Conservation (phyloP, 2,888 invertebrate genomes). For the Trachelus stipa region DNA sequence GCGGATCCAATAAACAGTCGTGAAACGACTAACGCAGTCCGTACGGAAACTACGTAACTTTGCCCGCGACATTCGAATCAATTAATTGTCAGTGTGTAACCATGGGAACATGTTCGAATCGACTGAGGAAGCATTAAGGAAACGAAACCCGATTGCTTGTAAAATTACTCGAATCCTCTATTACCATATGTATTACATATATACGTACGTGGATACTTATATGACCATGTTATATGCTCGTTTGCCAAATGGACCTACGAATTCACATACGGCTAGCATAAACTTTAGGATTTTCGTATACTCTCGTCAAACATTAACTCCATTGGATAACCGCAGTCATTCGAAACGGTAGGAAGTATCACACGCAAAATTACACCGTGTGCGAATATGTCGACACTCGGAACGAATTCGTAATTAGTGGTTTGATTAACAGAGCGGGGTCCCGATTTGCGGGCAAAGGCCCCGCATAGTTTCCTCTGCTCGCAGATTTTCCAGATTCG, state of each 20-base stretch:
- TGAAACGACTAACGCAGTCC: background rate
- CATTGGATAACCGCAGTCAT: background rate
- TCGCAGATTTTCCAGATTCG: background rate
- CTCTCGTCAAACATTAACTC: background rate
- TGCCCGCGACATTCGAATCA: conserved; percentile 1
- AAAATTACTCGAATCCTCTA: background rate
- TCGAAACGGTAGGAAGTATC: background rate
- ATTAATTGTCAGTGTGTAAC: conserved; percentile 1
- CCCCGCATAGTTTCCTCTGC: background rate
- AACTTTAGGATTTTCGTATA: background rate
- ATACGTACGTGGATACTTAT: background rate
- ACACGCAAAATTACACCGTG: background rate
- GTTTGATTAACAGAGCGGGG: background rate
- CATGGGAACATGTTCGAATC: background rate
- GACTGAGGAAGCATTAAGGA: conserved; percentile 4
- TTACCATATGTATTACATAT: background rate
- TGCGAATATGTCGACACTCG: background rate
- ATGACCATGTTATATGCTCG: background rate
- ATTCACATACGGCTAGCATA: background rate
- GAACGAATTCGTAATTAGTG: conserved; percentile 4
- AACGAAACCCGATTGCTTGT: background rate
- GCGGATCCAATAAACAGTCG: background rate
- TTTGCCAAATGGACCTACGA: background rate
- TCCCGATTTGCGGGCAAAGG: conserved; percentile 2
- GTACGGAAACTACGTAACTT: background rate